Evolutionary conservation across 2,797 vertebrate genomes (phyloP).

Genomic region (Eleutherodactylus coqui): DNA sequence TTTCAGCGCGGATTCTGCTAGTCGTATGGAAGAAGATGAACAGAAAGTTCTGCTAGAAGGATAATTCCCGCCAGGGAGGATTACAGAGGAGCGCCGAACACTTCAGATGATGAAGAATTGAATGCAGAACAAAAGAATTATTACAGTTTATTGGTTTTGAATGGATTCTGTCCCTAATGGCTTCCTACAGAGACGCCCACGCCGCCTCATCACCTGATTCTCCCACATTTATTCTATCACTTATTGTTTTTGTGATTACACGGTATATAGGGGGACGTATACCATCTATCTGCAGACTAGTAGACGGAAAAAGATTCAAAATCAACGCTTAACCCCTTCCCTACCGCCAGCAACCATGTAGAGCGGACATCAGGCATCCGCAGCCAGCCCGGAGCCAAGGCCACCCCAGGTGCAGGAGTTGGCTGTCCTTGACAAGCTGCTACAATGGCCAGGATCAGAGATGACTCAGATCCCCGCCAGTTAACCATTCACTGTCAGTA

Average conservation of each 20-base stretch:
- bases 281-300: neutral
- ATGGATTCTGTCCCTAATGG: conserved; percentile 32
- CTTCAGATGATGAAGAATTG: conserved; percentile 20
- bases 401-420: too few relatives aligned
- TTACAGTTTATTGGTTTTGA: conserved; percentile 28
- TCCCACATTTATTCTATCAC: neutral
- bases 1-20: neutral
- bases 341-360: too few relatives aligned
- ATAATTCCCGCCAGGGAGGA: neutral
- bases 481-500: too few relatives aligned
- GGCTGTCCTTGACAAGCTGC: too few relatives aligned
- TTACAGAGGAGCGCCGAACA: neutral
- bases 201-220: neutral
- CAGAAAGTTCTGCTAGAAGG: neutral
- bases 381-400: too few relatives aligned
- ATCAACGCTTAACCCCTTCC: neutral
- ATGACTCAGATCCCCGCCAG: too few relatives aligned
- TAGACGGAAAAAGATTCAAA: neutral
- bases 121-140: conserved; percentile 25
- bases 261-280: neutral
- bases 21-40: neutral
- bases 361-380: too few relatives aligned
- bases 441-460: too few relatives aligned
- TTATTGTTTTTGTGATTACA: neutral
- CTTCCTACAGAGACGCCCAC: conserved; percentile 35